These are phyloP conservation scores for Zaprionus capensis DNA, from an alignment of 1,140 invertebrate genomes.

Conservation along the genomic window DNA sequence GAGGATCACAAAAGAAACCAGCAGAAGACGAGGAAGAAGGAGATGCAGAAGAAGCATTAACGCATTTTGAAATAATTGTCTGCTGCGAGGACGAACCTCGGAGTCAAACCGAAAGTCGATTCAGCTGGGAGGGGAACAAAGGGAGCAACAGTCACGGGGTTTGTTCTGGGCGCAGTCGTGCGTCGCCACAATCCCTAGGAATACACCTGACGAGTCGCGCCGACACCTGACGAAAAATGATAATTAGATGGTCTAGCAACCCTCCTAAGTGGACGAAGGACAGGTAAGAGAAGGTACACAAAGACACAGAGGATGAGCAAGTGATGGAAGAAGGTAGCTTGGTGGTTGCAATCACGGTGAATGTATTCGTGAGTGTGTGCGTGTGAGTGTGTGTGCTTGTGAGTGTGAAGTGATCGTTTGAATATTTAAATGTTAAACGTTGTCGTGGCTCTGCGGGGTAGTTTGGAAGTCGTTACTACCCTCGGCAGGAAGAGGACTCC, in stretches of 20 bases:
- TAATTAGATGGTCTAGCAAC: conserved; percentile 80
- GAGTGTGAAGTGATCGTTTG: conserved; percentile 79
- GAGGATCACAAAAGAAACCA: conserved; percentile 56
- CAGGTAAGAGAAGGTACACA: conserved; percentile 20
- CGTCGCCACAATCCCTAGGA: conserved; percentile 65
- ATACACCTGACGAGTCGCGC: conserved; percentile 26
- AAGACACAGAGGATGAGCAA: not conserved
- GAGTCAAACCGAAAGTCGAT: conserved; percentile 22
- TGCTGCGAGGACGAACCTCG: conserved; percentile 52
- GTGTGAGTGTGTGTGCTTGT: not conserved
- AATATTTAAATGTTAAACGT: conserved; percentile 69
- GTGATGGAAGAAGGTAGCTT: not conserved
- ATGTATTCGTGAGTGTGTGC: conserved; percentile 12
- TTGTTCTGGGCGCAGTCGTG: conserved; percentile 66
- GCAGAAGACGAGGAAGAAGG: conserved; percentile 10
- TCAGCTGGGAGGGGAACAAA: not conserved
- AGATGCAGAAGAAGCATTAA: conserved; percentile 52
- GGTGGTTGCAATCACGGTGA: conserved; percentile 75
- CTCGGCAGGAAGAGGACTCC: conserved; percentile 27
- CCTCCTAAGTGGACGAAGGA: conserved; percentile 41
- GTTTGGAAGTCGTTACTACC: conserved; percentile 3
- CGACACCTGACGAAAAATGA: conserved; percentile 72
- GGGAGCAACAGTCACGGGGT: conserved; percentile 12
- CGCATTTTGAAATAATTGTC: conserved; percentile 59
- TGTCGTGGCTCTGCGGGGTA: conserved; percentile 36